Percentiles rank a stretch among this genome's conserved stretches.
Conservation (phyloP, 2,888 invertebrate genomes). For the Acrocyrtus sp. region DNA sequence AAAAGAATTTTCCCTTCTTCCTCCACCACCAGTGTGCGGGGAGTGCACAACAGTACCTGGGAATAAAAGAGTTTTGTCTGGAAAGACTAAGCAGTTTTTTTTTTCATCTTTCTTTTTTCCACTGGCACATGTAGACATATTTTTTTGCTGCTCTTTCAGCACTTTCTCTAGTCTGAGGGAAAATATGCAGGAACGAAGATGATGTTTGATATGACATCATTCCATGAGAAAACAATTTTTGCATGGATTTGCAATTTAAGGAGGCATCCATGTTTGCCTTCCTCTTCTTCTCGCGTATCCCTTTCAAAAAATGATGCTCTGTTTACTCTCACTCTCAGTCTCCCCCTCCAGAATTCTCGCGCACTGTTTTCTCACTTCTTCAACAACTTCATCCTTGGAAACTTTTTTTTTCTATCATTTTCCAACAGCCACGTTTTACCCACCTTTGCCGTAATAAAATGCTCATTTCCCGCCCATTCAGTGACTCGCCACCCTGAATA, state of each 20-base stretch:
- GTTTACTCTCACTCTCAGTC: not conserved
- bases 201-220: not conserved
- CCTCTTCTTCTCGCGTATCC: too few species aligned
- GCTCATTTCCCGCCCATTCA: not conserved
- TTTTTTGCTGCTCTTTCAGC: too few species aligned
- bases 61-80: not conserved
- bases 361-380: too few species aligned
- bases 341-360: too few species aligned
- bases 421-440: not conserved
- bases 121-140: too few species aligned
- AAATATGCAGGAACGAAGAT: too few species aligned
- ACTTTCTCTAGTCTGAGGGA: not conserved
- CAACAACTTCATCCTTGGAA: too few species aligned
- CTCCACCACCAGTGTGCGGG: not conserved
- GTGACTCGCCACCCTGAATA: constrained; percentile 1
- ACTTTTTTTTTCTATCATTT: too few species aligned
- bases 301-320: not conserved
- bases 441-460: not conserved
- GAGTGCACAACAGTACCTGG: too few species aligned
- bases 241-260: not conserved
- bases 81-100: not conserved
- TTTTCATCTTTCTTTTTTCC: not conserved
- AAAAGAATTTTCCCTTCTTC: not conserved
- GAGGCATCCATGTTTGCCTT: too few species aligned
- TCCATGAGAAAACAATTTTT: not conserved